Conservation (phyloP, 1,140 invertebrate species). For the Drosophila ogumai region DNA sequence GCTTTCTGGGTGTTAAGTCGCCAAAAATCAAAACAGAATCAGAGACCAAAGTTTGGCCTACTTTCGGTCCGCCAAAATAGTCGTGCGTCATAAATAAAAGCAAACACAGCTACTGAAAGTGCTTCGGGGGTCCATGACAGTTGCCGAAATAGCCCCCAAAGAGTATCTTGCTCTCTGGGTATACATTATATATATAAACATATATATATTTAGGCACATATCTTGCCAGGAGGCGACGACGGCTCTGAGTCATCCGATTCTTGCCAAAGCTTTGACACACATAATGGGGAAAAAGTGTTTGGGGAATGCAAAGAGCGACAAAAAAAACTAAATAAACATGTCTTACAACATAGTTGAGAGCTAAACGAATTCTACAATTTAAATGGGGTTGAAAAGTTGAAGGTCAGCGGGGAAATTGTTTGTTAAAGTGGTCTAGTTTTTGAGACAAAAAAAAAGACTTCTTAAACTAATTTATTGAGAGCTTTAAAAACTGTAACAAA, state of each 20-base stretch:
- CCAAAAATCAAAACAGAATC: slow-evolving; percentile 55
- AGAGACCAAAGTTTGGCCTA: slow-evolving; percentile 68
- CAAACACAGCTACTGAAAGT: slow-evolving; percentile 41
- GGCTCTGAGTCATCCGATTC: slow-evolving; percentile 45
- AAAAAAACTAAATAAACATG: slow-evolving; percentile 25
- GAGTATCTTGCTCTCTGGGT: slow-evolving; percentile 35
- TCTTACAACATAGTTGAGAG: slow-evolving; percentile 37
- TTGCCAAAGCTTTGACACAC: slow-evolving; percentile 53
- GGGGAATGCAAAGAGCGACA: slow-evolving; percentile 8
- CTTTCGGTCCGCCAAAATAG: slow-evolving; percentile 53
- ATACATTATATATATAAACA: slow-evolving; percentile 1
- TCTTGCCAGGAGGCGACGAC: slow-evolving; percentile 42
- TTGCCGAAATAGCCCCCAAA: slow-evolving; percentile 60
- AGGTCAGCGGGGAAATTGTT: slow-evolving; percentile 4
- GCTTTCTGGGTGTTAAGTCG: slow-evolving; percentile 36
- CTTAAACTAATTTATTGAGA: neutral
- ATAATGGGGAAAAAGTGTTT: slow-evolving; percentile 40
- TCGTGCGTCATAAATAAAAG: slow-evolving; percentile 49
- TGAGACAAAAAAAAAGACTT: neutral
- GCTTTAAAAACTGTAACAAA: too few species aligned
- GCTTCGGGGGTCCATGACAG: slow-evolving; percentile 44
- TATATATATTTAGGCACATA: slow-evolving; percentile 19
- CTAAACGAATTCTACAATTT: slow-evolving; percentile 7
- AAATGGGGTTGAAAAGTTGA: slow-evolving; percentile 20
- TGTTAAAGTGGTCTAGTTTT: neutral